Conservation (phyloP, 2,113 vertebrate species). For the Rhombomys opimus region DNA sequence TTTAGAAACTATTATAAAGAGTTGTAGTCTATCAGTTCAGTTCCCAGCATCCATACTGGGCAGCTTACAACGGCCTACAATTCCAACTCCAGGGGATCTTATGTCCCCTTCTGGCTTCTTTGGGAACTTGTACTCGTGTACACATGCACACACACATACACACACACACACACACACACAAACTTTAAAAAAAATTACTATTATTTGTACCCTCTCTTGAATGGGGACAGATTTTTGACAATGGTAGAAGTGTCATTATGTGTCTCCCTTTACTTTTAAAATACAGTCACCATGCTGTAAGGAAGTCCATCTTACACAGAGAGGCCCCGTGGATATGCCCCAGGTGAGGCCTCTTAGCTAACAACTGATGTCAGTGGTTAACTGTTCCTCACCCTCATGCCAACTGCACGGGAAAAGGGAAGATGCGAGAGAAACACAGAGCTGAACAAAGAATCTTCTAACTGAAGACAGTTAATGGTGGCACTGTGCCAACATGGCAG, state of each 20-base stretch:
- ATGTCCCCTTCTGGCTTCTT: background rate
- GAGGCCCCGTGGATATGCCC: background rate
- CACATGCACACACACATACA: background rate
- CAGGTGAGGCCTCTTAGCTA: background rate
- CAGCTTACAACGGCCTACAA: background rate
- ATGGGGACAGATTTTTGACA: background rate
- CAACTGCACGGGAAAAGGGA: background rate
- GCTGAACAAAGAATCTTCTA: background rate
- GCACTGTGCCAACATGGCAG: background rate
- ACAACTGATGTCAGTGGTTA: background rate
- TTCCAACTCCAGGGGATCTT: background rate
- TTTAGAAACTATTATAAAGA: background rate
- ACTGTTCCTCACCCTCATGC: background rate
- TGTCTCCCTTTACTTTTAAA: slow-evolving; percentile 23
- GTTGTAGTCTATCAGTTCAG: background rate
- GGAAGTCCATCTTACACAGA: background rate
- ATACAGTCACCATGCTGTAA: background rate
- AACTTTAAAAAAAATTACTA: background rate
- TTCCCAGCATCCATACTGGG: too few relatives aligned
- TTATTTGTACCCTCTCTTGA: background rate
- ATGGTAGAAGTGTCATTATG: background rate
- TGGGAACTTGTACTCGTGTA: background rate
- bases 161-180: background rate
- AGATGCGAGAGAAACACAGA: background rate
- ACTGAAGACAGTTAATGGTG: background rate